Percentiles rank a stretch among this genome's conserved stretches.
Evolutionary conservation across 2,113 vertebrate species (phyloP).

Genomic region (Cranoglanis bouderius): DNA sequence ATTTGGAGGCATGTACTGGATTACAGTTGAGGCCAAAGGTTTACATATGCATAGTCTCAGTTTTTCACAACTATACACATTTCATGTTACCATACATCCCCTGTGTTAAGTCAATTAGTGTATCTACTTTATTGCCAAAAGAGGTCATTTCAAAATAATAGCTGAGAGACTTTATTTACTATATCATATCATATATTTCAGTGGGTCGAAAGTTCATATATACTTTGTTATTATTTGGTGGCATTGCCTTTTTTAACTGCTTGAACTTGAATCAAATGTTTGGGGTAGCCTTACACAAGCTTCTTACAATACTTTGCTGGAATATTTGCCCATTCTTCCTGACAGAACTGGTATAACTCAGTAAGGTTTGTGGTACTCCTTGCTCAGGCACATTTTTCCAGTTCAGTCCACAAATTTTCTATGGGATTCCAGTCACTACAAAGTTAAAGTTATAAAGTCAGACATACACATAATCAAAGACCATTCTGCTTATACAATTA

Average conservation of each 20-base stretch:
- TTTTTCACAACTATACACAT: neutral
- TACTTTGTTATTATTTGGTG: neutral
- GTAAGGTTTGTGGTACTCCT: neutral
- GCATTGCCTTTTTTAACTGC: neutral
- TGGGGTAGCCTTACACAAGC: neutral
- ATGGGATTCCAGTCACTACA: neutral
- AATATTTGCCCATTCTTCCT: neutral
- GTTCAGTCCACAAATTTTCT: neutral
- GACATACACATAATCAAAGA: neutral
- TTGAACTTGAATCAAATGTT: neutral
- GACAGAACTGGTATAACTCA: neutral
- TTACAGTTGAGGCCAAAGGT: neutral
- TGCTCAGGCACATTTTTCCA: neutral
- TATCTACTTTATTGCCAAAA: neutral
- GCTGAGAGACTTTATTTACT: neutral
- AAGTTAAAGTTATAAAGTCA: neutral
- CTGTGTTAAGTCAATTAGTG: neutral
- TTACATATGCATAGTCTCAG: neutral
- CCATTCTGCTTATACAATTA: neutral
- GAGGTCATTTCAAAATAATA: neutral
- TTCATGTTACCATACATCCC: neutral
- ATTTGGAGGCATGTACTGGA: neutral
- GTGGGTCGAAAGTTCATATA: neutral
- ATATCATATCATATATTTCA: neutral
- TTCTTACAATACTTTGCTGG: neutral